Base-by-base conservation (phyloP, 2,797 vertebrate genomes). In the Odontamblyopus lacepedii region DNA sequence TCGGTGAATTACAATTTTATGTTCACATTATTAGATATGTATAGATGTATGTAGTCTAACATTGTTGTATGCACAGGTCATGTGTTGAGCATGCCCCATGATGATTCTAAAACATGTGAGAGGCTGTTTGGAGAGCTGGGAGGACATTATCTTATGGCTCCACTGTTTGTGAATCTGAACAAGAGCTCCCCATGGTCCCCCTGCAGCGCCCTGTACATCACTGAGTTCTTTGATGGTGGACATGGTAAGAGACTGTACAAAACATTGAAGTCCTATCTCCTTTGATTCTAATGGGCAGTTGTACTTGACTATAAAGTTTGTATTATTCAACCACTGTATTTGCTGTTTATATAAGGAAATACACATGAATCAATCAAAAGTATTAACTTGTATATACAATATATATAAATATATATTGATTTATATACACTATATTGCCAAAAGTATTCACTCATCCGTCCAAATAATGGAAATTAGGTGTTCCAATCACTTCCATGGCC, bases 21-120 rank as follows among this genome's bases (percentile, higher is more conserved):
- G 30, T 4, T 23, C 4, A 26, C 23, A 16, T 8, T 63, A 35
- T 63, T 18, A 16, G 23, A 55, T 38, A 63, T n/a, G 29, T 35
- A 18, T 30, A 63, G 61, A 35, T 38, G 38, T n/a, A 12, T 26
- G 35, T 63, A 60, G 57, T 30, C 27, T 62, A 62, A 35, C 9
- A 2, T 63, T 63, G 3, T 19, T 63, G 44, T 64, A 15, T 23
- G 56, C 63, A 51, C 83, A 99, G 98, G 97, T n/a, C 98, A 99
- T 0, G 96, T 99, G 64, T 86, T 99, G 87, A 98, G 97, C 80
- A 99, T 99, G 96, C 96, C 96, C 12, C 98, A 99, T 0, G 98
- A 99, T 0, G 96, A 99, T 89, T 98, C 96, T 72, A 98, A 95
- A 87, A 96, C 94, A 76, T 99, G 98, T 0, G 90, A 95, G 81